Percentiles rank a stretch among this genome's conserved stretches.
These are phyloP conservation scores for Hypolimnas misippus DNA, from an alignment of 2,888 invertebrate genomes.

Conservation along the genomic window DNA sequence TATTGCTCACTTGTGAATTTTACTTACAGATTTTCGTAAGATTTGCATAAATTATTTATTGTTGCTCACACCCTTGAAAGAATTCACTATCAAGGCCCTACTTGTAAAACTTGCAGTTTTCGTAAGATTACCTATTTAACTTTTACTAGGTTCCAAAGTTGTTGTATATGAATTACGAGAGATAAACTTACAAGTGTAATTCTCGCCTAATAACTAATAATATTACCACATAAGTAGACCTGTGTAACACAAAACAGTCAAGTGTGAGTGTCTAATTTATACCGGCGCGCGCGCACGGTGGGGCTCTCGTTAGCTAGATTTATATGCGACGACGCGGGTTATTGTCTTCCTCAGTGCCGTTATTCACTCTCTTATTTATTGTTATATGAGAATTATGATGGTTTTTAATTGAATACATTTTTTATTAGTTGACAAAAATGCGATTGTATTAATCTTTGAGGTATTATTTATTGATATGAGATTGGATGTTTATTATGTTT, in stretches of 20 bases:
- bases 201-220: too few species aligned
- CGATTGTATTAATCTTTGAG: slow-evolving; percentile 6
- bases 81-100: too few species aligned
- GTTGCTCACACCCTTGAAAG: too few species aligned
- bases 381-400: slow-evolving; percentile 30
- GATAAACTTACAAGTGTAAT: too few species aligned
- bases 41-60: too few species aligned
- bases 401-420: slow-evolving; percentile 17
- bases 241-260: slow-evolving; percentile 8
- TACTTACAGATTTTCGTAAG: too few species aligned
- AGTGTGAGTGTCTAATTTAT: slow-evolving; percentile 33
- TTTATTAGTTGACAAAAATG: slow-evolving; percentile 4
- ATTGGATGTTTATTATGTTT: neutral
- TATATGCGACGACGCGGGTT: slow-evolving; percentile 43
- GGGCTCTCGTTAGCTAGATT: slow-evolving; percentile 43
- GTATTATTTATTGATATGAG: neutral
- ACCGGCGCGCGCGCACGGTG: slow-evolving; percentile 30
- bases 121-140: too few species aligned
- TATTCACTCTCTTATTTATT: slow-evolving; percentile 44
- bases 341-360: slow-evolving; percentile 43
- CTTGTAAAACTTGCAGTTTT: too few species aligned
- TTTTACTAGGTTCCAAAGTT: too few species aligned
- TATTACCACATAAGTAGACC: too few species aligned
- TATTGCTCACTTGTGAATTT: too few species aligned
- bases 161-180: too few species aligned